Conservation (phyloP, 2,113 vertebrate species). For the Picathartes gymnocephalus region DNA sequence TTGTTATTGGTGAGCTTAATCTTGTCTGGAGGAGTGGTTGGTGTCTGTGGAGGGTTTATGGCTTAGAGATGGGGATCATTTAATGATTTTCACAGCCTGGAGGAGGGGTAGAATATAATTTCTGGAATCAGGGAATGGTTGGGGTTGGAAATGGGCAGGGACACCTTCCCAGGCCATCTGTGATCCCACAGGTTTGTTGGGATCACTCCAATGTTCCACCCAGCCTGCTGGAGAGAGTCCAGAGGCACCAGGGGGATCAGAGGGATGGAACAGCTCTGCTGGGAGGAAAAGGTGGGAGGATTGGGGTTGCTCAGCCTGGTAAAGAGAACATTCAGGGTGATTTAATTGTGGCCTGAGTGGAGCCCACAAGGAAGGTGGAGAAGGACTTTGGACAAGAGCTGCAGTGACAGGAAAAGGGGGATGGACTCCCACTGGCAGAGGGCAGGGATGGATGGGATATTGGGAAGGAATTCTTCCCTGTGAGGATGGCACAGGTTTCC, state of each 20-base stretch:
- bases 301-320: not conserved
- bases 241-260: not conserved
- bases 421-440: not conserved
- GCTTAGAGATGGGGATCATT: not conserved
- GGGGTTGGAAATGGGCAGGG: not conserved
- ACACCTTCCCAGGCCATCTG: not conserved
- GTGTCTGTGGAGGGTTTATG: not conserved
- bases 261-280: not conserved
- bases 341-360: not conserved
- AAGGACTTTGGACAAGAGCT: not conserved
- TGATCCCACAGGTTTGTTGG: accelerated
- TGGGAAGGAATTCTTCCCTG: accelerated
- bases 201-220: accelerated
- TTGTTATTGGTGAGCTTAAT: not conserved
- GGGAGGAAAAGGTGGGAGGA: not conserved
- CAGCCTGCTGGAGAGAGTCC: not conserved
- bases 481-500: not conserved
- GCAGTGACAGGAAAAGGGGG: not conserved
- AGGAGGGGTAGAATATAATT: accelerated
- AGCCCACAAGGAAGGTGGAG: not conserved
- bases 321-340: not conserved
- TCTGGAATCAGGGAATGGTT: not conserved
- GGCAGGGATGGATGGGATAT: accelerated
- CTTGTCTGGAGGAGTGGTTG: not conserved
- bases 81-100: not conserved